Base-by-base conservation (phyloP, 1,140 invertebrate species). In the Drosophila novamexicana region DNA sequence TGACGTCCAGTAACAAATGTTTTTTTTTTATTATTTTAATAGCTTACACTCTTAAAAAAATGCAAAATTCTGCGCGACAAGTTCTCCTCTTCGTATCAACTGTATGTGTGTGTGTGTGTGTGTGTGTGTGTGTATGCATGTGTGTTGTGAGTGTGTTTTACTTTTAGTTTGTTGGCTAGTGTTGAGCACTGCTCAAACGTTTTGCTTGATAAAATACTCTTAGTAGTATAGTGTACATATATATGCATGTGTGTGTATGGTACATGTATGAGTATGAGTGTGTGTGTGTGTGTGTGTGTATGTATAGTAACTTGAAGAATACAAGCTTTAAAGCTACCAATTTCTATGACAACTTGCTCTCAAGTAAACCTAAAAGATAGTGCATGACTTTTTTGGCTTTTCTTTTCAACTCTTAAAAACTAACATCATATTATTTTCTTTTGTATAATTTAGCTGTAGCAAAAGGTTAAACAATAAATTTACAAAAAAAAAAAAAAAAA, bases 291-390 rank as follows among this genome's bases (percentile, higher is more conserved):
- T 56, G 52, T 63, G 34, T 79, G 10, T 75, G 36, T 75, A 62
- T 67, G 71, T 78, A 36, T 74, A 62, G 76, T 88, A 88, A 86
- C 82, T 86, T 86, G 83, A 86, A 86, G 83, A 79, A 88, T 77
- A 86, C 83, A 86, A 86, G 83, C 83, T 88, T 88, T 86, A 86
- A 88, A 86, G 83, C 83, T 86, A 88, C 83, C 83, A 86, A 85
- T 85, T 70, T 85, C 70, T 82, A 82, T 86, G 83, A 88, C 82
- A 86, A 90, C 73, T 84, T 74, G 73, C 77, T 65, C 68, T 89
- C 81, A 84, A 78, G 85, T 84, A 78, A 83, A 90, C 74, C 81
- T 90, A 89, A 80, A 84, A 77, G 80, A 49, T 65, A 72, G 79
- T 88, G 77, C 83, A 84, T 89, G 84, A 89, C 85, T 89, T 89